Evolutionary conservation across 1,140 invertebrate species (phyloP).

Genomic region (Sitophilus oryzae): DNA sequence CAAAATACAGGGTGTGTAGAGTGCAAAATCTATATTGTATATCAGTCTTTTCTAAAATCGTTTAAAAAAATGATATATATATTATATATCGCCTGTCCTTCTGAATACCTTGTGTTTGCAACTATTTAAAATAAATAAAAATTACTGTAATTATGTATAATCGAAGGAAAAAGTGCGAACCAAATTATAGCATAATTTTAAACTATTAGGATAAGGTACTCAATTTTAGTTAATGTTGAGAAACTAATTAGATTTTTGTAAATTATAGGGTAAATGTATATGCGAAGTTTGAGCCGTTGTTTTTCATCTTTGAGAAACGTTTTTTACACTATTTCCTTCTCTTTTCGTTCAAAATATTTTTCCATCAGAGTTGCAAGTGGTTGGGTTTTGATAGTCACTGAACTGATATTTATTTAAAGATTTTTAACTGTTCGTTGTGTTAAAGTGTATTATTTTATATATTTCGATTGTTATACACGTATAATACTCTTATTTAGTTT

Average conservation of each 20-base stretch:
- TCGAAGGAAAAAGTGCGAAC: too few species aligned
- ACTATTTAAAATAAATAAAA: background rate
- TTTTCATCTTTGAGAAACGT: constrained; percentile 4
- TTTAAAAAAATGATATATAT: constrained; percentile 4
- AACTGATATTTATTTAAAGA: constrained; percentile 36
- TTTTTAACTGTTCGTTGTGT: constrained; percentile 30
- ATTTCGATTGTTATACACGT: constrained; percentile 34
- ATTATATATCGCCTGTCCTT: constrained; percentile 1
- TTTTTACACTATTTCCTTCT: constrained; percentile 21
- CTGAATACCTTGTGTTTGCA: constrained; percentile 15
- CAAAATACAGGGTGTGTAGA: constrained; percentile 18
- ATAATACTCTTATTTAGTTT: constrained; percentile 36
- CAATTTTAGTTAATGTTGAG: constrained; percentile 1
- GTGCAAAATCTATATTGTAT: constrained; percentile 20
- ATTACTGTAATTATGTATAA: too few species aligned
- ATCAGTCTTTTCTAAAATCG: background rate
- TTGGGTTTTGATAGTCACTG: constrained; percentile 30
- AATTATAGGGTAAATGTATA: background rate
- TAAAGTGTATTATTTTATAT: constrained; percentile 34
- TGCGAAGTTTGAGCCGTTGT: constrained; percentile 8
- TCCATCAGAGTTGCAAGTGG: constrained; percentile 13
- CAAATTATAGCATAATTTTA: constrained; percentile 20
- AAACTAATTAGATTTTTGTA: constrained; percentile 1
- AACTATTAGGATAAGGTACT: constrained; percentile 10
- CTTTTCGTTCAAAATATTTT: constrained; percentile 16